These are phyloP conservation scores for Pelusios castaneus DNA, from an alignment of 2,113 vertebrate species.

Conservation along the genomic window DNA sequence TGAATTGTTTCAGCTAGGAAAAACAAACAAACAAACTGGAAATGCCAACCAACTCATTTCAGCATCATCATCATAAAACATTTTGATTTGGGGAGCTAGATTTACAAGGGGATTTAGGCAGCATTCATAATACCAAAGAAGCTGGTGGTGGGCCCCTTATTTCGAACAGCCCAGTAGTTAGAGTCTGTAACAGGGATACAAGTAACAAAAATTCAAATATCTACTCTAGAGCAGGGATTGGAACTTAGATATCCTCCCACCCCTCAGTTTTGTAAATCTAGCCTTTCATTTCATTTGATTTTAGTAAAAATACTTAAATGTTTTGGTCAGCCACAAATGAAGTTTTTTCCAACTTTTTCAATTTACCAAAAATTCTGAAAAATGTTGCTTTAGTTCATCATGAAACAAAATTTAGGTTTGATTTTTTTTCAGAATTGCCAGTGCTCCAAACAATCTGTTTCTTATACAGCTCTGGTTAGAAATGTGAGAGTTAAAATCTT, in stretches of 20 bases:
- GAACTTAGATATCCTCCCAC: not conserved
- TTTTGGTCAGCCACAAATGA: not conserved
- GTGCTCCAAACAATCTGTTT: not conserved
- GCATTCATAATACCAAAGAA: not conserved
- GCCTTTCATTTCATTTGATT: not conserved
- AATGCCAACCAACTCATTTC: not conserved
- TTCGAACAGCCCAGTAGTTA: not conserved
- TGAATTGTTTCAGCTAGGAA: not conserved
- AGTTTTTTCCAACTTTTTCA: not conserved
- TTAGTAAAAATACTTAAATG: not conserved
- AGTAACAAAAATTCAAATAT: not conserved
- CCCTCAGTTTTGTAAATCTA: not conserved
- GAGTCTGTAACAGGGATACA: not conserved
- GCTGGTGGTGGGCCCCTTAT: not conserved
- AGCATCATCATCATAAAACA: not conserved
- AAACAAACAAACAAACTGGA: not conserved
- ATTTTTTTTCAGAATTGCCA: not conserved
- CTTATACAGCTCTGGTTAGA: not conserved
- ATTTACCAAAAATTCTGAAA: not conserved
- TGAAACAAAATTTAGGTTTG: not conserved
- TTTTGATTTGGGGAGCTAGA: not conserved
- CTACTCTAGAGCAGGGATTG: not conserved
- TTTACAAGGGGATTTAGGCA: not conserved
- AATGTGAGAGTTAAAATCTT: constrained; percentile 67
- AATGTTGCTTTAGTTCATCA: not conserved